Percentiles rank a stretch among this genome's conserved stretches.
phyloP scores from a whole-genome alignment of 2,888 invertebrate genomes.

The Cenopis cana region DNA sequence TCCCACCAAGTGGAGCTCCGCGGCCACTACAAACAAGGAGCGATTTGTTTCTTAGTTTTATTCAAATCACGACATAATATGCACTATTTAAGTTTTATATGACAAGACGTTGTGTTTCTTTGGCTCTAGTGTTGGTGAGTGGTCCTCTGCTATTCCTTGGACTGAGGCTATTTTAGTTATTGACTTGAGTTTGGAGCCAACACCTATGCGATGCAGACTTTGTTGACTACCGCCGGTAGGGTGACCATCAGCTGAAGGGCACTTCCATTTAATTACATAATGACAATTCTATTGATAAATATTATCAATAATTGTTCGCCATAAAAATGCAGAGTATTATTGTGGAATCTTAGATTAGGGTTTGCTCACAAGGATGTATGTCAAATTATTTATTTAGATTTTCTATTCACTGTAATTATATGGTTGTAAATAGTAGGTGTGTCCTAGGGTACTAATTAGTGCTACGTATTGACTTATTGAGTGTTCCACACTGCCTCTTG shows the following conservation, averaged over 20 bases:
- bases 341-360: slow-evolving; percentile 47
- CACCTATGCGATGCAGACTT: slow-evolving; percentile 1
- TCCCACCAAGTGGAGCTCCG: slow-evolving; percentile 65
- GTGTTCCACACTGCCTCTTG: slow-evolving; percentile 39
- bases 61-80: slow-evolving; percentile 66
- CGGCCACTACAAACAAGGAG: slow-evolving; percentile 56
- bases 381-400: slow-evolving; percentile 42
- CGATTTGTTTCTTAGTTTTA: slow-evolving; percentile 66
- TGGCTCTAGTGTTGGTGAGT: slow-evolving; percentile 38
- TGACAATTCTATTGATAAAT: slow-evolving; percentile 46
- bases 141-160: slow-evolving; percentile 2
- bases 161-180: slow-evolving; percentile 42
- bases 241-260: slow-evolving; percentile 28
- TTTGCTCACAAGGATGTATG: slow-evolving; percentile 40
- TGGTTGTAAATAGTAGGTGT: slow-evolving; percentile 43
- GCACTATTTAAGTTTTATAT: slow-evolving; percentile 63
- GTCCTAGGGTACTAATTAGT: slow-evolving; percentile 4
- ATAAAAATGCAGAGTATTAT: slow-evolving; percentile 79
- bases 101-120: slow-evolving; percentile 44
- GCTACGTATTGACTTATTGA: slow-evolving; percentile 1
- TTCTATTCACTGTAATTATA: slow-evolving; percentile 38
- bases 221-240: slow-evolving; percentile 26
- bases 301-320: slow-evolving; percentile 68
- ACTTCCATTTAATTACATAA: slow-evolving; percentile 43
- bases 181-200: slow-evolving; percentile 36